Evolutionary conservation across 2,113 vertebrate genomes (phyloP), one percentile per base, ranked within the genome.

Genomic region (Eonycteris spelaea): DNA sequence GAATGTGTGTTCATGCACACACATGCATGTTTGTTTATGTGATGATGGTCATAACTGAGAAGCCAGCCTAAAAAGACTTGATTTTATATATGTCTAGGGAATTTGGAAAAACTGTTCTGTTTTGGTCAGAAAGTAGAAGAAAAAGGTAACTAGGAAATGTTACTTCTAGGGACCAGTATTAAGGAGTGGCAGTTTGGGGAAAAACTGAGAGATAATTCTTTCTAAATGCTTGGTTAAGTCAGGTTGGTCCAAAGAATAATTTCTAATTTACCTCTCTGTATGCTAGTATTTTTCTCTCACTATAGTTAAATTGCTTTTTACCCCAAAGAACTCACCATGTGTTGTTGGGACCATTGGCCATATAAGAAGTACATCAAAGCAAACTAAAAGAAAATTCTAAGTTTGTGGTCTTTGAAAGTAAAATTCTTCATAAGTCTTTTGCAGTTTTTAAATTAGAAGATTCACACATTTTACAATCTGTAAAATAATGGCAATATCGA

Each of bases 21-120:
- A 12, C 40, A 7, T 21, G 55, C 21, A 9, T 45, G 57, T 18
- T 33, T 53, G 9, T 24, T 22, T 79, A 2, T 53, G 7, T 30
- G 45, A 9, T 77, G 40, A 90, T 61, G 55, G 61, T 2, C 40
- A 22, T 88, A 57, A 55, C 35, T 80, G 13, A 79, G 70, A 92
- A 96, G 10, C 35, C 79, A 96, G 35, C n/a, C 30, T 95, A 35
- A 79, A 78, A 89, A 90, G 40, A 89, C 33, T 84, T 59, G 48
- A 13, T 33, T 78, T 89, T 91, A 51, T 73, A 4, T 8, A 18
- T 24, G 12, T 38, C n/a, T 22, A 67, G 71, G 38, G 16, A 92
- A 48, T 88, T 87, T 91, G 84, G 10, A 6, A 89, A 53, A 26
- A 88, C 65, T 3, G 2, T 33, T 93, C 24, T 93, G 10, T 78